Evolutionary conservation across 2,113 vertebrate genomes (phyloP), one percentile per base, ranked within the genome.

Genomic region (Corydoras maculifer): DNA sequence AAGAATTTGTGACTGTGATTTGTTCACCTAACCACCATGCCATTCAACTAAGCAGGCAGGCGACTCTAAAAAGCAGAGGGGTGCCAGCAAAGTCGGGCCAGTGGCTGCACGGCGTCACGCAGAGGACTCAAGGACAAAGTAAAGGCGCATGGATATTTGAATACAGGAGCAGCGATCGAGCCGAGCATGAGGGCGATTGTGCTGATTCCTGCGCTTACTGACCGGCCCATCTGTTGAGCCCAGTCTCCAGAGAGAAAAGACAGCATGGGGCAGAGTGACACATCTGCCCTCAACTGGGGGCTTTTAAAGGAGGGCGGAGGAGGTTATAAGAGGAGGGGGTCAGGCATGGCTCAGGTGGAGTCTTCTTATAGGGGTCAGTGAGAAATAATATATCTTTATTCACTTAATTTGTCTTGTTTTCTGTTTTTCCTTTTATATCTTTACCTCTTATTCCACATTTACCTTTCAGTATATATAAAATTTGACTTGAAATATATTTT

Each of bases 171-270:
- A 64, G 60, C 62, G 65, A 62, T 4, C 15, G 65, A 69, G 57
- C 69, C 15, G 29, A 43, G 64, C 18, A 10, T 2, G 60, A 32
- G 54, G 25, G 55, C 53, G 67, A 43, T 75, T 75, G 60, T 75
- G 73, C 77, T 77, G 75, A 80, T 32, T 75, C 72, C 62, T 75
- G 75, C 68, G 75, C 69, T 80, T 75, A 57, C 67, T 79, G 77
- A 84, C 79, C 76, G 72, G 62, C 81, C 86, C 87, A 87, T 89
- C 88, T 90, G 88, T 89, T 89, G 87, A 81, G 80, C 73, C 14
- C 74, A 59, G 80, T 85, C 88, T 84, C 86, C 76, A 29, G 84
- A 80, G 86, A 82, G 79, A 82, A 78, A 80, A 85, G 83, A 77
- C 84, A 86, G 81, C 71, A 71, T 74, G 83, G 73, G 80, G 77